Evolutionary conservation across 2,797 vertebrate genomes (phyloP), one percentile per base, ranked within the genome.

Genomic region (Sandelia bainsii): DNA sequence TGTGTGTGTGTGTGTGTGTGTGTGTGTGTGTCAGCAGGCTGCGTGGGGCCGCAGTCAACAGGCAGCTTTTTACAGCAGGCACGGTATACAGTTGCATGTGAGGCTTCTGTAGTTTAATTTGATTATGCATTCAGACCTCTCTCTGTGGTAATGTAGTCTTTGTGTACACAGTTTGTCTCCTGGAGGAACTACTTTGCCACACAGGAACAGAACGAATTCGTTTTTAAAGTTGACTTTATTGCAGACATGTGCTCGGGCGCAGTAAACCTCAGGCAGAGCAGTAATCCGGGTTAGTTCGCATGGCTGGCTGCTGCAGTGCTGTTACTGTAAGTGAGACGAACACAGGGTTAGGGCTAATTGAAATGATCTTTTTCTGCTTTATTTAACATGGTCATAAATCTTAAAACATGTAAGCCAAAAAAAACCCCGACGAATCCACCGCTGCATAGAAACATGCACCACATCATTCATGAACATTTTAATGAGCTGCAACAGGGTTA

Each of bases 71-170:
- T 68, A 79, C 74, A 44, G 53, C 72, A 67, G 61, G 50, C 63
- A 4, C 63, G 79, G 86, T 85, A 20, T 90, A 82, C 70, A 29
- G 82, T 90, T 91, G 82, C 87, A 84, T 67, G 66, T 13, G 68
- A 73, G 53, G 75, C 71, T 39, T 64, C 56, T 72, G 57, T 56
- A 39, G 69, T 85, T 85, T 76, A 54, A 77, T 70, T 65, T 3
- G 19, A 75, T 85, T 49, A 64, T 80, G 57, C 53, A 49, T 69
- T 80, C 77, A 46, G 75, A 65, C 51, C 62, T 60, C 45, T 64
- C 42, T 79, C 64, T 7, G 46, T 27, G 25, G 49, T 58, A 20
- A 45, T 5, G 10, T 16, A 0, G 40, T 42, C 44, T 14, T 12
- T 17, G 5, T 50, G 27, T 52, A 58, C 44, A 25, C 49, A 5